These are phyloP conservation scores for Miltochrista miniata DNA, from an alignment of 2,888 invertebrate genomes.

Conservation along the genomic window DNA sequence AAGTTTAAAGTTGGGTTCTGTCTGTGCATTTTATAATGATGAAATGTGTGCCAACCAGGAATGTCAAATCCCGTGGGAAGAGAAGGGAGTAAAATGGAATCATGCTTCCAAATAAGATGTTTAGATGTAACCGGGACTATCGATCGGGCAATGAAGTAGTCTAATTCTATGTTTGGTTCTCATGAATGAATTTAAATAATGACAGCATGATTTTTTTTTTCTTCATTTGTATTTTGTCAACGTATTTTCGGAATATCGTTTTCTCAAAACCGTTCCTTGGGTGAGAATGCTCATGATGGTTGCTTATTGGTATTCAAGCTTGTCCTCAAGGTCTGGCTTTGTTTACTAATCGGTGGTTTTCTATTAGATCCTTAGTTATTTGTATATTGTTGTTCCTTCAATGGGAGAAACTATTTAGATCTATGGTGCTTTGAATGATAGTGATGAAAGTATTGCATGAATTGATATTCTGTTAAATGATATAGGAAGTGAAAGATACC, in stretches of 20 bases:
- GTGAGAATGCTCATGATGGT: conserved; percentile 63
- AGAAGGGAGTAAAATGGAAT: no score
- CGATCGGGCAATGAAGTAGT: no score
- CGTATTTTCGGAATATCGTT: conserved; percentile 75
- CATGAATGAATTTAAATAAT: conserved; percentile 68
- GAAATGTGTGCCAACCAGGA: no score
- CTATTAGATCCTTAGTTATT: conserved; percentile 51
- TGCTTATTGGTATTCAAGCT: conserved; percentile 65
- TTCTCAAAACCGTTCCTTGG: conserved; percentile 79
- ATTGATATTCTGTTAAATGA: conserved; percentile 39
- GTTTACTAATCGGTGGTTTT: conserved; percentile 68
- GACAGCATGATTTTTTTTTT: conserved; percentile 69
- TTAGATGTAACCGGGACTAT: no score
- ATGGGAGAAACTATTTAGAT: conserved; percentile 42
- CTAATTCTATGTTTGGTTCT: conserved; percentile 52
- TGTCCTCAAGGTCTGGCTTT: conserved; percentile 42
- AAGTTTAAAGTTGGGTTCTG: no score
- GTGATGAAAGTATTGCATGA: conserved; percentile 37
- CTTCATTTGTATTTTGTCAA: conserved; percentile 64
- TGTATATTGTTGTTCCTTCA: conserved; percentile 44
- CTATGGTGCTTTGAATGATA: conserved; percentile 32
- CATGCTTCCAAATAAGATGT: no score
- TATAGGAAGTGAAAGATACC: conserved; percentile 43
- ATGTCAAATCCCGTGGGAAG: no score
- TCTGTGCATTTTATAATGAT: no score